Base-by-base conservation (phyloP, 2,797 vertebrate species). In the Myoxocephalus aenaeus region DNA sequence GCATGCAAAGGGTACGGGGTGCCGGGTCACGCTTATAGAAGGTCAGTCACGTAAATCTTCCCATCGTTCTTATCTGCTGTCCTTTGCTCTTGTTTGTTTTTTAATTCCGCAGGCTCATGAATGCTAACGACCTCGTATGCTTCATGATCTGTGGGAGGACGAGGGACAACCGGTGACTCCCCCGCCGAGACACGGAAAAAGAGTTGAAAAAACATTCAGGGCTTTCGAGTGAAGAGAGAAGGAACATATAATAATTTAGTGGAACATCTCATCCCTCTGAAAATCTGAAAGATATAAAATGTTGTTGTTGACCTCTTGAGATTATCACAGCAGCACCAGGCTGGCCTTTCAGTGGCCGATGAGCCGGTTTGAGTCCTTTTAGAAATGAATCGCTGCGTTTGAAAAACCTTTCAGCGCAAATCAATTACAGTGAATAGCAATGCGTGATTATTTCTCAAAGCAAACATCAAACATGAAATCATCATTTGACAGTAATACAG, bases 11-110 rank as follows among this genome's bases (percentile, higher is more conserved):
- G 84, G 73, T 86, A 79, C 68, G 58, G 68, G 65, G 73, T 79
- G 80, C 42, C 6, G 67, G 87, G 83, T 91, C 81, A 66, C 11
- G 6, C 38, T 1, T 1, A 67, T 8, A 76, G 86, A 92, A 93
- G 92, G 92, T 92, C 90, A 91, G 27, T 2, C 17, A 77, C 38
- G 80, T 90, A 89, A 89, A 92, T 92, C 85, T 87, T 81, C 25
- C 27, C 62, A 11, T 73, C 25, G 44, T 79, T 51, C 73, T 81
- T 75, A 75, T 82, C 80, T 61, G 51, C 56, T 73, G 75, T 79
- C 73, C 64, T 81, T 54, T 65, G 54, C 72, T 74, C 46, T 67
- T 48, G 61, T 68, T 84, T 82, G 58, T 64, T 72, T 54, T 66
- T 69, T 65, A 46, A 64, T 77, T 71, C 42, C 58, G 15, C 20